Conservation (phyloP, 2,888 invertebrate genomes). For the Amaurobius ferox region DNA sequence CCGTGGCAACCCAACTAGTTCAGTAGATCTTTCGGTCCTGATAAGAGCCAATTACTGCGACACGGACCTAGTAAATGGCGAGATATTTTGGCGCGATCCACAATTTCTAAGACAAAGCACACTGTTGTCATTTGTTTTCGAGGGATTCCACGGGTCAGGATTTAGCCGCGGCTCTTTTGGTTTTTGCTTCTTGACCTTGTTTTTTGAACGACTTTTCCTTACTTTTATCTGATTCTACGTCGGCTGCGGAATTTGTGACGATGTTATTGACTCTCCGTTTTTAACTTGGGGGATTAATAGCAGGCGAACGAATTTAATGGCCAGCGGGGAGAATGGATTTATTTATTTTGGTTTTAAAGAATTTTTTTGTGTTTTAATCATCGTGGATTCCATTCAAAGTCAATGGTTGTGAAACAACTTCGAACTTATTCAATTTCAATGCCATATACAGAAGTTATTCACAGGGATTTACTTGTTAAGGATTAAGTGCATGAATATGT, state of each 20-base stretch:
- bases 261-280: background rate
- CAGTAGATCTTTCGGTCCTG: conserved; percentile 22
- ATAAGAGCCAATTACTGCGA: conserved; percentile 61
- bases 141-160: background rate
- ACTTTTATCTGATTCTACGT: conserved; percentile 53
- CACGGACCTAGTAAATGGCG: conserved; percentile 13
- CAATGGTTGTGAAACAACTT: too few species aligned
- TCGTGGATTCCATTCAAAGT: too few species aligned
- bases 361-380: too few species aligned
- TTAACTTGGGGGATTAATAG: too few species aligned
- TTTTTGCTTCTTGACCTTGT: conserved; percentile 21
- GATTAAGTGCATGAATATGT: too few species aligned
- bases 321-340: too few species aligned
- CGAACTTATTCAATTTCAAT: too few species aligned
- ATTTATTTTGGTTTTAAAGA: too few species aligned
- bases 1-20: background rate
- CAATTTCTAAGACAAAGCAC: background rate
- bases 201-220: conserved; percentile 10
- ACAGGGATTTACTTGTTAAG: too few species aligned
- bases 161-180: too few species aligned
- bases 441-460: too few species aligned
- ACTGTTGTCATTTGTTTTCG: background rate
- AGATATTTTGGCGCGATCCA: conserved; percentile 56
- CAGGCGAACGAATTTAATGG: too few species aligned
- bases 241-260: conserved; percentile 14